phyloP scores from a whole-genome alignment of 2,113 vertebrate genomes.

The Diphyllodes magnificus region DNA sequence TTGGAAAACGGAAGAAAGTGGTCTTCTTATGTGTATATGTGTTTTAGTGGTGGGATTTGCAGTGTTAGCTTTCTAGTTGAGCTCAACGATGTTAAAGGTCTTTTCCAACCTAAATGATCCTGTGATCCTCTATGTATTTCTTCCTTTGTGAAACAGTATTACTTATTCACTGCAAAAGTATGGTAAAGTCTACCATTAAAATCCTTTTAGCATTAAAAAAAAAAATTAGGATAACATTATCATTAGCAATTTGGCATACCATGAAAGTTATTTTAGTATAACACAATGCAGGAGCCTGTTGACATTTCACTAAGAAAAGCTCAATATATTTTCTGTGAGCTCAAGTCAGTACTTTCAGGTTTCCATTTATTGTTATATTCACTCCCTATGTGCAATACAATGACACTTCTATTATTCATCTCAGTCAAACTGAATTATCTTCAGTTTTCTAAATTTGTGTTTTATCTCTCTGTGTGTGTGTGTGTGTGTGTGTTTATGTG shows the following conservation, averaged over 20 bases:
- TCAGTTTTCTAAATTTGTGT: neutral
- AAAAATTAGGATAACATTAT: neutral
- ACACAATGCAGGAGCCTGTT: neutral
- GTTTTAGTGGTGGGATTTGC: neutral
- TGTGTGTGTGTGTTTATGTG: rapidly evolving
- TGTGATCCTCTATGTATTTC: neutral
- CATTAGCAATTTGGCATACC: neutral
- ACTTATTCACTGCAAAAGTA: neutral
- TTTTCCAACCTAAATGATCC: neutral
- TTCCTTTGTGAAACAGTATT: neutral
- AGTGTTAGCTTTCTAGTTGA: neutral
- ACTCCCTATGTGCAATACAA: neutral
- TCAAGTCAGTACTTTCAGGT: neutral
- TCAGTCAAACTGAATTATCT: neutral
- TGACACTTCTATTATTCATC: neutral
- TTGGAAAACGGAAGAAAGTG: neutral
- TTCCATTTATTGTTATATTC: neutral
- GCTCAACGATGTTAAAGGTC: neutral
- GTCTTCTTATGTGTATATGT: neutral
- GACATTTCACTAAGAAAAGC: neutral
- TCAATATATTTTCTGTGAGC: neutral
- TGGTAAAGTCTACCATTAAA: neutral
- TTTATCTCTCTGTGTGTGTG: neutral
- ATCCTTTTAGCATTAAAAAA: neutral
- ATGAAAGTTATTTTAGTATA: neutral